Percentiles rank a stretch among this genome's conserved stretches.
These are phyloP conservation scores for Paramacrobiotus metropolitanus DNA, from an alignment of 1,140 invertebrate species.

Conservation along the genomic window DNA sequence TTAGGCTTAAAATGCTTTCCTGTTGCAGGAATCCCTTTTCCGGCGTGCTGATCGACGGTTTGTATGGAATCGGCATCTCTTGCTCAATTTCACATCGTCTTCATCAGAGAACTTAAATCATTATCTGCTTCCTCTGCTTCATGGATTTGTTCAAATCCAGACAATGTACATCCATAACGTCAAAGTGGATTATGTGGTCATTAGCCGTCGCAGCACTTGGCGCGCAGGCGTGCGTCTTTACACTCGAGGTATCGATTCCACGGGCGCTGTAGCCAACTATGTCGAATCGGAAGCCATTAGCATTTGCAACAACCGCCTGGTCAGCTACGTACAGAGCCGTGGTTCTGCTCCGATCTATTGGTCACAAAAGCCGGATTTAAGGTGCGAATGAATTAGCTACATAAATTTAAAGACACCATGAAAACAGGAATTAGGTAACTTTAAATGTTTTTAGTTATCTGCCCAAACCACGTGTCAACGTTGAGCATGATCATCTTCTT, in stretches of 20 bases:
- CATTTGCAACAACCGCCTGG: not conserved
- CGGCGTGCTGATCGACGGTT: constrained; percentile 53
- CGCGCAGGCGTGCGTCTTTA: constrained; percentile 12
- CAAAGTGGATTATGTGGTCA: constrained; percentile 7
- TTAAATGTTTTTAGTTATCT: constrained; percentile 11
- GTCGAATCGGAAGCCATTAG: not conserved
- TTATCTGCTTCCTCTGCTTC: constrained; percentile 8
- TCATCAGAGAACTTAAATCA: constrained; percentile 8
- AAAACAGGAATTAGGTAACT: too few relatives aligned
- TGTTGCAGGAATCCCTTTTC: constrained; percentile 6
- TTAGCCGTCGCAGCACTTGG: constrained; percentile 17
- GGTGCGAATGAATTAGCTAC: not conserved
- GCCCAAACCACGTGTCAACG: constrained; percentile 17
- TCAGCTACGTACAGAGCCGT: constrained; percentile 2
- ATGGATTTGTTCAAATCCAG: constrained; percentile 8
- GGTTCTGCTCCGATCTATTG: constrained; percentile 1
- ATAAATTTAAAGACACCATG: too few relatives aligned
- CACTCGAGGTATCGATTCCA: constrained; percentile 7
- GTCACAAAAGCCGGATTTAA: not conserved
- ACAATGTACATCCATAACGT: constrained; percentile 1
- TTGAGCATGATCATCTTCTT: constrained; percentile 1
- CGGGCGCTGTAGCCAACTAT: not conserved
- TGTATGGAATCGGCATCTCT: constrained; percentile 68
- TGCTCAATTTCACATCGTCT: constrained; percentile 34
- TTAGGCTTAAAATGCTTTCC: not conserved